Percentiles rank a stretch among this genome's conserved stretches.
Conservation (phyloP, 2,797 vertebrate genomes). For the Atherinosoma microstoma region DNA sequence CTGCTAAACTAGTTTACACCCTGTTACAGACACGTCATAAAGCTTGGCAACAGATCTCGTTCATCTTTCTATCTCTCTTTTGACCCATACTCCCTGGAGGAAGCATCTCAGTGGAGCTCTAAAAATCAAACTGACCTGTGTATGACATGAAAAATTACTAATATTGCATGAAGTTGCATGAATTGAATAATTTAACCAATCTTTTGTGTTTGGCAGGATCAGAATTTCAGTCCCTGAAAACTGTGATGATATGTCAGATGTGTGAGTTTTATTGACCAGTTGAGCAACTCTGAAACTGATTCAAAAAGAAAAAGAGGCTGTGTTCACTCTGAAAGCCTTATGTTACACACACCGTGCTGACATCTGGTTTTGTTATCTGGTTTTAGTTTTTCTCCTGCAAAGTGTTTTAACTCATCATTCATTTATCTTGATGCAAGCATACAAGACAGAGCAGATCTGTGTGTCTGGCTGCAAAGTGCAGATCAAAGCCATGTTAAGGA, state of each 20-base stretch:
- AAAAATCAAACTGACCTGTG: background rate
- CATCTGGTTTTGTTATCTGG: background rate
- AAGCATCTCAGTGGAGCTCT: background rate
- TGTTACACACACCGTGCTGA: background rate
- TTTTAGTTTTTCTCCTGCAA: background rate
- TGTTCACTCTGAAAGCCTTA: background rate
- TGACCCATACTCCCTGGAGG: background rate
- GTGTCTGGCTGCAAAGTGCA: constrained; percentile 1
- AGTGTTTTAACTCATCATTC: background rate
- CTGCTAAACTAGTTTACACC: background rate
- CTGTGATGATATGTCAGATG: background rate
- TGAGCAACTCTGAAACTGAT: background rate
- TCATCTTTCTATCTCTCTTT: background rate
- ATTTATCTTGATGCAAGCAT: constrained; percentile 8
- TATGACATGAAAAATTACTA: background rate
- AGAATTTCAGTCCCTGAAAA: background rate
- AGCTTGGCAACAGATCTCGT: background rate
- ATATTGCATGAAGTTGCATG: background rate
- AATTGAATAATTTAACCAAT: too few species aligned
- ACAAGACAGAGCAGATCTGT: constrained; percentile 4
- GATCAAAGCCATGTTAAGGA: constrained; percentile 27
- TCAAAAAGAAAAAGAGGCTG: background rate
- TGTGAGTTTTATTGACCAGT: background rate
- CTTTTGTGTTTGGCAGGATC: background rate
- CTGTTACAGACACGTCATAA: background rate